Conservation (phyloP, 2,797 vertebrate genomes). For the Phoebastria nigripes region DNA sequence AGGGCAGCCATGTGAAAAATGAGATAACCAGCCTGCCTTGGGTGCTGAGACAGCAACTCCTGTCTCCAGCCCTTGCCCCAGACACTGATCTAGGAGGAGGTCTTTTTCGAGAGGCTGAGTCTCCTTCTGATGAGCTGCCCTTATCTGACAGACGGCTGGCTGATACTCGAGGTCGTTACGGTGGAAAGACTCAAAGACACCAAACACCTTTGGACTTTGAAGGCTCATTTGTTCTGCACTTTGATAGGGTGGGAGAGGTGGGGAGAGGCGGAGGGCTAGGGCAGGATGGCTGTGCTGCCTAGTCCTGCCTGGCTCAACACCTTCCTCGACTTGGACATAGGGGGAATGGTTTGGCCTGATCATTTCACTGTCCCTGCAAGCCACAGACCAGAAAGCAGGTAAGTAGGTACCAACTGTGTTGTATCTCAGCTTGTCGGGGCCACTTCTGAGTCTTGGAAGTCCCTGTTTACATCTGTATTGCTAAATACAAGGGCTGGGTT, state of each 20-base stretch:
- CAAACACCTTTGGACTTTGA: background rate
- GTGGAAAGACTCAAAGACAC: background rate
- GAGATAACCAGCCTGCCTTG: background rate
- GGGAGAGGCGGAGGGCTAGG: background rate
- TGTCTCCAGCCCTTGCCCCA: background rate
- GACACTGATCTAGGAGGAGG: background rate
- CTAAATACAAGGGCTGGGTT: background rate
- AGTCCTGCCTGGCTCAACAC: background rate
- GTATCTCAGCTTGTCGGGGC: background rate
- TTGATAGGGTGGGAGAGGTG: background rate
- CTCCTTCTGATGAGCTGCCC: background rate
- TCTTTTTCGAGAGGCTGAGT: background rate
- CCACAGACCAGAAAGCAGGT: background rate
- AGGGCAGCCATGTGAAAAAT: background rate
- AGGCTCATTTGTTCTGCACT: background rate
- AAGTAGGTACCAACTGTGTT: background rate
- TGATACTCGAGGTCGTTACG: fast-evolving
- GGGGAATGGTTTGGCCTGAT: background rate
- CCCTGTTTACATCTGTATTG: background rate
- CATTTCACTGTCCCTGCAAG: background rate
- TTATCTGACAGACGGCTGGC: background rate
- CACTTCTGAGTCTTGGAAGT: background rate
- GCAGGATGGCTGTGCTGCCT: background rate
- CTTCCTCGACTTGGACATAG: background rate
- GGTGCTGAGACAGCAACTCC: constrained; percentile 34